Conservation (phyloP, 2,888 invertebrate genomes). For the Volucella inanis region DNA sequence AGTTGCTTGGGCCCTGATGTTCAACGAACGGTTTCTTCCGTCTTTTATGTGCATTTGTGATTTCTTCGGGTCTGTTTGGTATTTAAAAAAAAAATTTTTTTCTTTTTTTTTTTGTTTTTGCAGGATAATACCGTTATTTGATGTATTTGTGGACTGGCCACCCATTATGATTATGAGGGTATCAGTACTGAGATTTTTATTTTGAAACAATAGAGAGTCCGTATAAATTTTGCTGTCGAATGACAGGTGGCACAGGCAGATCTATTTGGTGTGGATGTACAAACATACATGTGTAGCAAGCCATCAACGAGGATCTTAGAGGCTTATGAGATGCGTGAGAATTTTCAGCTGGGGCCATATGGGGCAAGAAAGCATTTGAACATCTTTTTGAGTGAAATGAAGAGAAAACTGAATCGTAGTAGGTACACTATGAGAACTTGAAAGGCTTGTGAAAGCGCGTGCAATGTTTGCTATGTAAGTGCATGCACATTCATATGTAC, state of each 20-base stretch:
- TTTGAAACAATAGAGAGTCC: constrained; percentile 2
- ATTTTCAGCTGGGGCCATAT: constrained; percentile 8
- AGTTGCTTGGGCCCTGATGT: constrained; percentile 29
- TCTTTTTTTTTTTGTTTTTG: not conserved
- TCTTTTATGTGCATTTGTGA: constrained; percentile 42
- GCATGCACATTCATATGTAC: no score
- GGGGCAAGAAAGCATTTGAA: not conserved
- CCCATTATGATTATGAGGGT: constrained; percentile 53
- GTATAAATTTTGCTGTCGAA: not conserved
- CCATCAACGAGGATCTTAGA: no score
- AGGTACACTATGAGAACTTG: no score
- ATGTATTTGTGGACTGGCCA: constrained; percentile 49
- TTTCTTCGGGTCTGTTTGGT: constrained; percentile 62
- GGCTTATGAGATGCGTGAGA: constrained; percentile 34
- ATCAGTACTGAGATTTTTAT: constrained; percentile 18
- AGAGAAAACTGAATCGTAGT: no score
- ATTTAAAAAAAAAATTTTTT: constrained; percentile 42
- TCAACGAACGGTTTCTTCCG: not conserved
- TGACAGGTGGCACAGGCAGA: constrained; percentile 47
- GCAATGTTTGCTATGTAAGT: no score
- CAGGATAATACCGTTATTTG: constrained; percentile 55
- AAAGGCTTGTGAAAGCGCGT: no score
- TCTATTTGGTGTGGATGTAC: constrained; percentile 3
- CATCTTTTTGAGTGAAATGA: no score
- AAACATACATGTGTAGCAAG: constrained; percentile 15